A percentile compares a stretch with the other conserved stretches of the same genome.
Conservation (phyloP, 2,797 vertebrate species). For the Lithobates pipiens region DNA sequence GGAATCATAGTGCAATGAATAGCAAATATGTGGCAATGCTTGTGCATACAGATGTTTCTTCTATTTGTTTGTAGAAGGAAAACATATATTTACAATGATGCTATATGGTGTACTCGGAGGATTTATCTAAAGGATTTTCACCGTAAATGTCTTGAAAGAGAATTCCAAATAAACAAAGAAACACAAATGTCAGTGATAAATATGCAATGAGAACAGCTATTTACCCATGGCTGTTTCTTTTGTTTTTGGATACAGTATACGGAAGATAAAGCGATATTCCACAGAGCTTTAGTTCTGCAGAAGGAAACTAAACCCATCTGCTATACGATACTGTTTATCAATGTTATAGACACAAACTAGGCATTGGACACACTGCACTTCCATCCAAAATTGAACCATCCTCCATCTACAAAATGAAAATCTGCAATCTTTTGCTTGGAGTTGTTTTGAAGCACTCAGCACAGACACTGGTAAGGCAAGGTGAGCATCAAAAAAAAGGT, state of each 20-base stretch:
- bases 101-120: constrained; percentile 10
- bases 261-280: background rate
- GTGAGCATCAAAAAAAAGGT: no score
- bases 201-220: background rate
- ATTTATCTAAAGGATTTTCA: constrained; percentile 46
- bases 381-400: no score
- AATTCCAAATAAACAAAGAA: background rate
- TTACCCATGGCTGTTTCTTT: background rate
- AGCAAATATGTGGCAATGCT: constrained; percentile 44
- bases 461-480: no score
- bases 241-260: background rate
- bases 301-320: background rate
- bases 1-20: constrained; percentile 55
- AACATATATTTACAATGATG: constrained; percentile 49
- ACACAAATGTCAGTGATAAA: constrained; percentile 1
- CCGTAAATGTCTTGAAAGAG: constrained; percentile 28
- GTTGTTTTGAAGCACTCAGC: no score
- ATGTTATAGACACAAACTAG: background rate
- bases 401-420: no score
- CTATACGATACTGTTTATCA: background rate
- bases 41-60: constrained; percentile 51
- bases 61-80: constrained; percentile 36
- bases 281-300: background rate
- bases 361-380: background rate
- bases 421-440: no score